Conservation (phyloP, 2,888 invertebrate genomes). For the Tetragnatha montana region DNA sequence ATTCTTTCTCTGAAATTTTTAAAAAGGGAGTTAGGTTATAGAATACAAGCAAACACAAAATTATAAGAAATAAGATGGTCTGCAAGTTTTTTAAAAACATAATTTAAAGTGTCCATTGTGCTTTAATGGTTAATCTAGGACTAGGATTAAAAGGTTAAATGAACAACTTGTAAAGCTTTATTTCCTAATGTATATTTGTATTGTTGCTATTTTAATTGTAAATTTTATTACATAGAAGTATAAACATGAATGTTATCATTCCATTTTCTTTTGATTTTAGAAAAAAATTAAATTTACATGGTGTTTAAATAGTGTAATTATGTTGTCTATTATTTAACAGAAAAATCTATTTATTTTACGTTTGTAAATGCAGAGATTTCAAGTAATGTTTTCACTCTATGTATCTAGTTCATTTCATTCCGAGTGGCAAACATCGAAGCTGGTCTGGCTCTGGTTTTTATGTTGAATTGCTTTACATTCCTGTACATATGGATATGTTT, state of each 20-base stretch:
- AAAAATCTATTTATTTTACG: neutral
- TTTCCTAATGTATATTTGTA: conserved; percentile 12
- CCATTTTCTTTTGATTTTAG: neutral
- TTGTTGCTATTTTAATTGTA: conserved; percentile 5
- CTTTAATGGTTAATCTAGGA: too few species aligned
- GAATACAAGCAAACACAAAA: too few species aligned
- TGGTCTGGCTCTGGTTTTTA: neutral
- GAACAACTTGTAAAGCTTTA: neutral
- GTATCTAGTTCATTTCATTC: neutral
- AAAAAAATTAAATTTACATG: neutral
- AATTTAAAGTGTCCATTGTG: too few species aligned
- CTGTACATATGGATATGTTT: conserved; percentile 55
- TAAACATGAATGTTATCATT: too few species aligned
- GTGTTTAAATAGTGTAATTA: neutral
- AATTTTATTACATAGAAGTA: neutral
- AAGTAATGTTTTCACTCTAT: neutral
- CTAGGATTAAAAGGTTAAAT: too few species aligned
- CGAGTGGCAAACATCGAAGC: neutral
- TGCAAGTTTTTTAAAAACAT: too few species aligned
- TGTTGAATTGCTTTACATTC: conserved; percentile 52
- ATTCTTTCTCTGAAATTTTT: too few species aligned
- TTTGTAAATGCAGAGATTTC: neutral
- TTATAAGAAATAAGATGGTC: too few species aligned
- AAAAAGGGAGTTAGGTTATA: too few species aligned
- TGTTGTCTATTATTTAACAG: neutral